Evolutionary conservation across 2,888 invertebrate genomes (phyloP).

Genomic region (Calliphora vomitoria): DNA sequence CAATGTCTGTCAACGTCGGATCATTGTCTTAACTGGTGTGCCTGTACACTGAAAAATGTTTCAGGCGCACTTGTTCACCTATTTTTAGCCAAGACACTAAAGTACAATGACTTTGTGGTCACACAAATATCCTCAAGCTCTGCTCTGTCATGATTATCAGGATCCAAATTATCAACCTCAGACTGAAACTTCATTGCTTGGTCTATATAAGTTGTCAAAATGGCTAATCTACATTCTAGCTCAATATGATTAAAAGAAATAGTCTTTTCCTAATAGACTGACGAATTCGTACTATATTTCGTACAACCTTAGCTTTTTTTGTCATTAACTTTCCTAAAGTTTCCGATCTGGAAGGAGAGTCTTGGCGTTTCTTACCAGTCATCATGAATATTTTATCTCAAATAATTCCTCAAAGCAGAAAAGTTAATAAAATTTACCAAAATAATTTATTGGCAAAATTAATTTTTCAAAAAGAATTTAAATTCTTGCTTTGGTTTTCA

Average conservation of each 20-base stretch:
- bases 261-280: too few species aligned
- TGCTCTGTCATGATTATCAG: neutral
- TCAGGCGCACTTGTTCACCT: neutral
- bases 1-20: too few species aligned
- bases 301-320: neutral
- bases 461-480: too few species aligned
- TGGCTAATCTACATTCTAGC: too few species aligned
- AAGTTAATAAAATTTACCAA: neutral
- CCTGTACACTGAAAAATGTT: neutral
- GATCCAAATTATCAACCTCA: neutral
- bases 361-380: neutral
- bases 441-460: neutral
- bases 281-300: too few species aligned
- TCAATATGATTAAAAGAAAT: too few species aligned
- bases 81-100: conserved; percentile 1
- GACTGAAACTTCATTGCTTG: neutral
- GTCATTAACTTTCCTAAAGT: neutral
- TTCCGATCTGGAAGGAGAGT: neutral
- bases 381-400: too few species aligned
- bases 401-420: neutral
- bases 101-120: neutral
- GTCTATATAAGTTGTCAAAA: neutral
- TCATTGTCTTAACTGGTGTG: neutral
- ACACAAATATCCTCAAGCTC: neutral
- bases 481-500: too few species aligned